Base-by-base conservation (phyloP, 2,888 invertebrate genomes). In the Drosophila fungiperda region DNA sequence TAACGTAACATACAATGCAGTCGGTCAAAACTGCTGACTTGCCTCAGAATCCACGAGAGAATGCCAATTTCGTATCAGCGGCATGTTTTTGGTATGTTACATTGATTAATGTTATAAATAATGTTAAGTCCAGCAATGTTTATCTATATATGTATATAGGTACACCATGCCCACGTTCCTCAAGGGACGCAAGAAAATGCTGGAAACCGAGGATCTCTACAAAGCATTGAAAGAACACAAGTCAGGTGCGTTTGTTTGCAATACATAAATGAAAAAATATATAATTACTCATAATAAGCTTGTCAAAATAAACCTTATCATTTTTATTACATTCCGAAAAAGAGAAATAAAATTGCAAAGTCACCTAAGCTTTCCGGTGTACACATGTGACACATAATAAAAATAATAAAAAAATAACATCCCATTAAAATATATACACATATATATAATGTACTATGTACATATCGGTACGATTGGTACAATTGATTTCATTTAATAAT, bases 101-200 rank as follows among this genome's bases (percentile, higher is more conserved):
- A 9, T 17, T 26, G 4, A 26, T 23, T 15, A 15, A 3, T 33
- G n/a, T 9, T 36, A 49, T 32, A 15, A 23, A 1, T 36, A 36
- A n/a, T 20, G 8, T 26, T 2, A 38, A n/a, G 15, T n/a, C 8
- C 9, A 29, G 9, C 8, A 26, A 23, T 5, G 42, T 9, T 26
- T 20, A 33, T 23, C 23, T 11, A 23, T 23, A 35, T 48, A 36
- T 32, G n/a, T n/a, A 4, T 66, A 49, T 89, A 96, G 96, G 93
- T 98, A 97, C 95, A 96, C 97, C 60, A 93, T 96, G 86, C 96
- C 95, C 6, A 93, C 97, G 81, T 97, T 97, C 93, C 95, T 95
- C 80, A 95, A 95, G 91, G 98, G 97, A 0, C 95, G 95, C 83
- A 94, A 94, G 61, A 95, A 96, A 84, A 95, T 95, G 59, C 93